phyloP scores from a whole-genome alignment of 2,888 invertebrate genomes.

The Zaprionus lineosus region DNA sequence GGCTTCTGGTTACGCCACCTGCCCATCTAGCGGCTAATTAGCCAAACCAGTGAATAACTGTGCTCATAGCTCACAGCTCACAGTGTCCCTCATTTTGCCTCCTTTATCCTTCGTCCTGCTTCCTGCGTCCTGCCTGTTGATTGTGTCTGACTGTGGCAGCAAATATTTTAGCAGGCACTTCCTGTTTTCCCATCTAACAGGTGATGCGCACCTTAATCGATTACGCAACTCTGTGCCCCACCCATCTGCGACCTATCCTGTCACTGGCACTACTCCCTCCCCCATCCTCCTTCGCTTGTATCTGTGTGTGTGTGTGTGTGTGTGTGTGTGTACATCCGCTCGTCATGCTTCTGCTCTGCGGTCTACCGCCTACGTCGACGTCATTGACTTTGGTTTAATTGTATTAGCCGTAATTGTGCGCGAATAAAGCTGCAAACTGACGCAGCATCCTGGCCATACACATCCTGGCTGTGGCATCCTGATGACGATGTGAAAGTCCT shows the following conservation, averaged over 20 bases:
- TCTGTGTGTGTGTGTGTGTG: too few species aligned
- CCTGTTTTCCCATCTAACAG: slow-evolving; percentile 24
- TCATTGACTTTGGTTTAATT: slow-evolving; percentile 71
- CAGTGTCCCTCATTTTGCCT: too few species aligned
- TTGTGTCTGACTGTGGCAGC: slow-evolving; percentile 7
- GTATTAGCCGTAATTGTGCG: slow-evolving; percentile 73
- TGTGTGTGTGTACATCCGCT: background rate
- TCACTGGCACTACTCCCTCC: background rate
- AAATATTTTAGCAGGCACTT: slow-evolving; percentile 9
- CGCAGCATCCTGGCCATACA: slow-evolving; percentile 25
- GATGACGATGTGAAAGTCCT: slow-evolving; percentile 36
- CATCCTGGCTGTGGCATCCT: slow-evolving; percentile 14
- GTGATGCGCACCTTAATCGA: slow-evolving; percentile 71
- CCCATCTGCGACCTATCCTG: too few species aligned
- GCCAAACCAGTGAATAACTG: slow-evolving; percentile 7
- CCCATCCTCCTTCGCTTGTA: background rate
- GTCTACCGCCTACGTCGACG: slow-evolving; percentile 34
- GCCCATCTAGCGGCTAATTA: slow-evolving; percentile 14
- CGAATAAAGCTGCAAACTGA: slow-evolving; percentile 58
- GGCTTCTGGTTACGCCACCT: slow-evolving; percentile 41
- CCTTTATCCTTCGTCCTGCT: background rate
- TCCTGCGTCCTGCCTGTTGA: slow-evolving; percentile 33
- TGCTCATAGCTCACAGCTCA: too few species aligned
- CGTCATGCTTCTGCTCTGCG: slow-evolving; percentile 26
- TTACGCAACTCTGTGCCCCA: slow-evolving; percentile 55